Conservation (phyloP, 2,888 invertebrate genomes). For the Candidula unifasciata region DNA sequence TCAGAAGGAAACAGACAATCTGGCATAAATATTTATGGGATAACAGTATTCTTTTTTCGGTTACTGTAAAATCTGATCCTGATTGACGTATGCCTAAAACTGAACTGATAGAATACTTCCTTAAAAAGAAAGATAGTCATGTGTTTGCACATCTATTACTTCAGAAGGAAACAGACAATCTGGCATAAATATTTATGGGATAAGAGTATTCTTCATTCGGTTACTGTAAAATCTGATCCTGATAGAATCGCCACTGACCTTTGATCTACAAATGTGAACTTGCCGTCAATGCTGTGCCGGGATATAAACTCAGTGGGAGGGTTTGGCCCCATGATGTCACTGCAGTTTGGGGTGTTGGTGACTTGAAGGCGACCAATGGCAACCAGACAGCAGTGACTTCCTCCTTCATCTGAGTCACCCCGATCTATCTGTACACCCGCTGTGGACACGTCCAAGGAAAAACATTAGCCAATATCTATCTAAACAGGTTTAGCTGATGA, state of each 20-base stretch:
- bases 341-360: slow-evolving; percentile 94
- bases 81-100: too few relatives aligned
- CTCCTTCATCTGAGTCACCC: slow-evolving; percentile 77
- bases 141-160: too few relatives aligned
- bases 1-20: too few relatives aligned
- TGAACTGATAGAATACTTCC: too few relatives aligned
- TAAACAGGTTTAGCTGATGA: too few relatives aligned
- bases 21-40: too few relatives aligned
- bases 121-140: too few relatives aligned
- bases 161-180: too few relatives aligned
- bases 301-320: slow-evolving; percentile 91
- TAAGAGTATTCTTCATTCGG: not conserved
- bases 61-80: too few relatives aligned
- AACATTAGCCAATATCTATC: not conserved
- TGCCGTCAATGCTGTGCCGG: slow-evolving; percentile 96
- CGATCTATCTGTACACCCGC: slow-evolving; percentile 92
- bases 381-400: slow-evolving; percentile 95
- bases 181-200: not conserved
- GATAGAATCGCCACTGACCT: slow-evolving; percentile 75
- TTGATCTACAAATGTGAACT: slow-evolving; percentile 99
- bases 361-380: slow-evolving; percentile 98
- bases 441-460: not conserved
- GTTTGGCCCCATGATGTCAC: slow-evolving; percentile 90
- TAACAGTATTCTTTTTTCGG: too few relatives aligned
- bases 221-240: not conserved